Conservation (phyloP, 2,797 vertebrate genomes). For the Potorous gilbertii region DNA sequence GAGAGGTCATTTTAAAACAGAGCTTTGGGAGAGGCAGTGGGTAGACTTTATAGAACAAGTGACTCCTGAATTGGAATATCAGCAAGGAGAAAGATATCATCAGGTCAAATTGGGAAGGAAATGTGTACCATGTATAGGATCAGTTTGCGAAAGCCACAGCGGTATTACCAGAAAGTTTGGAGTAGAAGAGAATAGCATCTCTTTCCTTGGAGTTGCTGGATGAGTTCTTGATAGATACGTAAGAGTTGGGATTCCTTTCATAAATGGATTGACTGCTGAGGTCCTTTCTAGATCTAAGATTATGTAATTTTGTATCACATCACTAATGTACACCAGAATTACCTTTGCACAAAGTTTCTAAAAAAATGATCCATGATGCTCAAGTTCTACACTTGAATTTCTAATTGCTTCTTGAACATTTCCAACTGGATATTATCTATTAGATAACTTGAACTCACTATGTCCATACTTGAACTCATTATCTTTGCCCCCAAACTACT, state of each 20-base stretch:
- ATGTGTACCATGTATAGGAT: not conserved
- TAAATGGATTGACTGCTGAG: not conserved
- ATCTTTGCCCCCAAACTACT: too few species aligned
- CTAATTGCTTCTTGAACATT: too few species aligned
- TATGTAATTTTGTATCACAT: not conserved
- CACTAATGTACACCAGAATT: not conserved
- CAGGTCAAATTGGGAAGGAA: not conserved
- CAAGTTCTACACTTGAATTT: not conserved
- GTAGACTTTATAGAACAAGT: not conserved
- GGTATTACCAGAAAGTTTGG: not conserved
- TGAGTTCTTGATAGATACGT: not conserved
- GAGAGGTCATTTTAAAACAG: not conserved
- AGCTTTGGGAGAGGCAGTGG: not conserved
- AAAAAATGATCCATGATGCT: not conserved
- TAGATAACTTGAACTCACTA: too few species aligned
- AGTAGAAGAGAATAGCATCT: not conserved
- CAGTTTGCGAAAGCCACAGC: not conserved
- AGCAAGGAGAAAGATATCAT: not conserved
- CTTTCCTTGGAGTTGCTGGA: not conserved
- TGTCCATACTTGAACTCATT: too few species aligned
- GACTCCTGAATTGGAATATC: not conserved
- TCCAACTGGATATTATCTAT: too few species aligned
- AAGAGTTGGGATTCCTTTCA: not conserved
- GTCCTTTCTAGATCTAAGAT: not conserved
- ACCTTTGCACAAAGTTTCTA: not conserved